Evolutionary conservation across 2,797 vertebrate genomes (phyloP), one percentile per base, ranked within the genome.

Genomic region (Limosa lapponica): DNA sequence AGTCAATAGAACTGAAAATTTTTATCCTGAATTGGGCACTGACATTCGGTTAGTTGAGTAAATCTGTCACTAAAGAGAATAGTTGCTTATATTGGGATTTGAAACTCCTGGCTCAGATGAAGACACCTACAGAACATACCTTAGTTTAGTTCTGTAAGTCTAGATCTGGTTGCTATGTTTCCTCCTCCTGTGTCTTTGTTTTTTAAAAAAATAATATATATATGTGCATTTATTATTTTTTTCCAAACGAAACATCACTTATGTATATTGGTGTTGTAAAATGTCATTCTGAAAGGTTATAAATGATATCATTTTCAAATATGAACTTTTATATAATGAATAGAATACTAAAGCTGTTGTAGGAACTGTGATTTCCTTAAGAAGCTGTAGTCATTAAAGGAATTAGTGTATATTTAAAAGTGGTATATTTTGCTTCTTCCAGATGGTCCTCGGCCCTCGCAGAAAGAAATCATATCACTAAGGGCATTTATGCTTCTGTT

Each of bases 401-500:
- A 84, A 70, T 93, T 83, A 72, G 3, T 86, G 78, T 59, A 39
- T 87, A 79, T 82, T 88, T 95, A 54, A 59, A 90, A 75, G 28
- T 23, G 22, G 19, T 74, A 14, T 93, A 52, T 92, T 79, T 96
- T 58, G 89, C 96, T 98, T 97, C 93, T 97, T 98, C 61, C 97
- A 99, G 99, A 99, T 95, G 99, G 99, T 93, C 99, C 99, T 32
- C 98, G 99, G 49, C 99, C 99, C 28, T 99, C 99, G 88, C 99
- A 99, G 96, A 99, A 99, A 97, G 99, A 99, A 98, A 99, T 99
- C 94, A 98, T 99, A 98, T 99, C 99, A 2, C 98, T 99, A 88
- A 97, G 99, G 91, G 99, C 99, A 8, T 99, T 99, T 98, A 99
- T 99, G 99, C 98, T 99, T 39, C 99, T 99, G 95, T 99, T 99